Evolutionary conservation across 2,797 vertebrate species (phyloP), one percentile per base, ranked within the genome.

Genomic region (Phyllotis vaccarum): DNA sequence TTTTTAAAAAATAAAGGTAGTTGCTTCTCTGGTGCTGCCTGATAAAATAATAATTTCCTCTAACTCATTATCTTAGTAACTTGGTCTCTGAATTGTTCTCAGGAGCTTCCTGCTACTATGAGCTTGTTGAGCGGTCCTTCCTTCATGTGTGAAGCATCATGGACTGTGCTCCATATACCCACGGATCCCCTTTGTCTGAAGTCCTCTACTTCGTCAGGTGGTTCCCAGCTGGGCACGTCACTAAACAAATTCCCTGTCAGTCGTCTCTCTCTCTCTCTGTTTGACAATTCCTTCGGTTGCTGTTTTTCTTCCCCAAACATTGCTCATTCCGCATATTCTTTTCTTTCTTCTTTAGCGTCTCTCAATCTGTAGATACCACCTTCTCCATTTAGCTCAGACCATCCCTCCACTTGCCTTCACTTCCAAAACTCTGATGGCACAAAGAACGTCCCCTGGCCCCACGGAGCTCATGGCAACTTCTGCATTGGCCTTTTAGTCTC

Each of bases 11-110:
- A 89, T 64, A 31, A 78, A 88, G 56, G 13, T 37, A 21, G 40
- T 52, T 89, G 54, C 74, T 90, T 94, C 21, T 52, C 27, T 60
- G 64, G 40, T 64, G 10, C 79, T 54, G 52, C 22, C 49, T 80
- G 93, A 56, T 79, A 62, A 94, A 91, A 68, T 83, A 10, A 43
- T 24, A n/a, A 54, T 86, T 94, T 96, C 64, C 40, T 21, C 60
- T 80, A 60, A 60, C 1, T 24, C 9, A 10, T 2, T 72, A 14
- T 43, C 43, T 54, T 86, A 58, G 40, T 66, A 81, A 1, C 60
- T 7, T 43, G 40, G 49, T 43, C 76, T 60, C 86, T 21, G n/a
- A 17, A 12, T 2, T 43, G 34, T 4, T 75, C 34, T 40, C 19
- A 17, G 19, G 16, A 29, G 29, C 6, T 24, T 58, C 24, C 43